These are phyloP conservation scores for Calyptommatus sinebrachiatus DNA, from an alignment of 2,113 vertebrate species.

Conservation along the genomic window DNA sequence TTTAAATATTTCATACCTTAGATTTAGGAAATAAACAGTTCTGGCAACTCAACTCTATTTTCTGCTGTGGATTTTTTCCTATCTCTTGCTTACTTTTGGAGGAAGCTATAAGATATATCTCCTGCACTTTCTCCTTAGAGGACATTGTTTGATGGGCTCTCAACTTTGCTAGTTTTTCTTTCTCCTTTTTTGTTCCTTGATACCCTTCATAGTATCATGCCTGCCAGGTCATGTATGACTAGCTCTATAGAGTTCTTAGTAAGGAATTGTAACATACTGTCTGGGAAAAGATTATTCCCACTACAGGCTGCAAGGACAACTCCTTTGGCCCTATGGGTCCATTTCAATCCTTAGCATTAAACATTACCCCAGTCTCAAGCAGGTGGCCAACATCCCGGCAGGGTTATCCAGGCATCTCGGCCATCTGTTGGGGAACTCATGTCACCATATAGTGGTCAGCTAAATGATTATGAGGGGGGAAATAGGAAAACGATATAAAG, in stretches of 20 bases:
- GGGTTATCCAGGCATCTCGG: background rate
- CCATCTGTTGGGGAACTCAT: background rate
- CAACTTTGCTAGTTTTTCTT: background rate
- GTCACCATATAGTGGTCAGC: background rate
- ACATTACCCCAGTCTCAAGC: background rate
- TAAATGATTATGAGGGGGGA: background rate
- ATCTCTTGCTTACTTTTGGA: background rate
- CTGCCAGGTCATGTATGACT: background rate
- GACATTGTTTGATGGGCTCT: slow-evolving; percentile 10
- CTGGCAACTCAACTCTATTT: no score
- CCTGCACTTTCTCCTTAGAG: background rate
- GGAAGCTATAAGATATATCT: background rate
- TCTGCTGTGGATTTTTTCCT: background rate
- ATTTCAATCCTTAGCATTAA: background rate
- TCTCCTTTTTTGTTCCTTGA: background rate
- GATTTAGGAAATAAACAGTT: no score
- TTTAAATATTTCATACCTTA: no score
- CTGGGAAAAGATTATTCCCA: background rate
- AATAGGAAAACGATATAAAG: background rate
- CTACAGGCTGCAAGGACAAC: background rate
- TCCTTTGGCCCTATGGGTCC: fast-evolving
- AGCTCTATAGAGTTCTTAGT: fast-evolving
- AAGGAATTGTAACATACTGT: background rate
- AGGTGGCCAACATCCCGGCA: background rate
- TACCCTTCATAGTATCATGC: background rate